Evolutionary conservation across 2,797 vertebrate genomes (phyloP).

Genomic region (Manis pentadactyla): DNA sequence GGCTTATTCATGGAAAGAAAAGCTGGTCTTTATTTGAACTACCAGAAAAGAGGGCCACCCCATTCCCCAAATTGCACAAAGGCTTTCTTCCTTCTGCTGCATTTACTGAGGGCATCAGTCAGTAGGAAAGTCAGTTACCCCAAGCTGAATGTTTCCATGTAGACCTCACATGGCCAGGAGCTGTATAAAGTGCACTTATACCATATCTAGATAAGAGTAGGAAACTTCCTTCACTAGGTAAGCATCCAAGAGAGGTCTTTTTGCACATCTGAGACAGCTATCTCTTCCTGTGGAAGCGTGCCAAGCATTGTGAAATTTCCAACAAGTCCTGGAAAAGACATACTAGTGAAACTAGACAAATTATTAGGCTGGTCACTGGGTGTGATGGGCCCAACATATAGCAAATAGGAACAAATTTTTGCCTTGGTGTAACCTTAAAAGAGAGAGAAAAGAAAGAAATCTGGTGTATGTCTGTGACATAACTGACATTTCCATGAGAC

Average conservation of each 20-base stretch:
- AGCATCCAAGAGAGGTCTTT: background rate
- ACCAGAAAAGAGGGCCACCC: background rate
- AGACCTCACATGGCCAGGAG: background rate
- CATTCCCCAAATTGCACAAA: background rate
- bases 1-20: background rate
- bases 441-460: background rate
- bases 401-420: background rate
- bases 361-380: background rate
- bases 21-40: background rate
- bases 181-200: background rate
- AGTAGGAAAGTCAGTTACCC: background rate
- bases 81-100: background rate
- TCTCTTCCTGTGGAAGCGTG: background rate
- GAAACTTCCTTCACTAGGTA: background rate
- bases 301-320: background rate
- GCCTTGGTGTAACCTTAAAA: background rate
- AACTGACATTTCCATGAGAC: background rate
- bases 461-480: background rate
- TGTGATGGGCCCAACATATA: background rate
- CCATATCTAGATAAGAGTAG: background rate
- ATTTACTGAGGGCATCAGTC: background rate
- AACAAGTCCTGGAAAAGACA: background rate
- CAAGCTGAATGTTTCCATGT: background rate
- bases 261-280: background rate
- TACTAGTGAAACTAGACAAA: conserved; percentile 5